phyloP scores from a whole-genome alignment of 2,797 vertebrate species.

The Sparus aurata region DNA sequence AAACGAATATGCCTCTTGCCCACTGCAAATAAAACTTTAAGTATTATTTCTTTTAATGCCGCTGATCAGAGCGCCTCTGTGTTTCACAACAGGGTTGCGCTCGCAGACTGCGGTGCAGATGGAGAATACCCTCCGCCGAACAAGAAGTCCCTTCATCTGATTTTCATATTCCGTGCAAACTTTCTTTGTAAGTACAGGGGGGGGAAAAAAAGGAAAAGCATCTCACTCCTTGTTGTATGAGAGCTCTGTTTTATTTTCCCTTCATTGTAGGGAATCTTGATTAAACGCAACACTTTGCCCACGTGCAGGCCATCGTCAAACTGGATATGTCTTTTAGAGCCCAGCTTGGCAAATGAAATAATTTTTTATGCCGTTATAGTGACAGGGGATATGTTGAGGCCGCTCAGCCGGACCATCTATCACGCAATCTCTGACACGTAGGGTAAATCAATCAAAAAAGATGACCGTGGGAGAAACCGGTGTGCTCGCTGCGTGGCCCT shows the following conservation, averaged over 20 bases:
- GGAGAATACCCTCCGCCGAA: constrained; percentile 41
- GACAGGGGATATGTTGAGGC: constrained; percentile 48
- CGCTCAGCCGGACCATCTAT: constrained; percentile 55
- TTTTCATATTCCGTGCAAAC: constrained; percentile 42
- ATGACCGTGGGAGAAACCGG: constrained; percentile 26
- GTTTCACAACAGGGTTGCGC: constrained; percentile 34
- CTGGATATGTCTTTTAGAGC: constrained; percentile 17
- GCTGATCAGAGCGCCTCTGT: constrained; percentile 31
- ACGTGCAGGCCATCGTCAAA: constrained; percentile 19
- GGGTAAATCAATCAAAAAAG: constrained; percentile 64
- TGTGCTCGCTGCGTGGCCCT: neutral
- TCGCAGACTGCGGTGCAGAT: constrained; percentile 24
- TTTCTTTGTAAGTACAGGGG: constrained; percentile 19
- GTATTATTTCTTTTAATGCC: constrained; percentile 23
- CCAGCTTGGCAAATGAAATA: constrained; percentile 50
- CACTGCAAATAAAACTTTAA: constrained; percentile 33
- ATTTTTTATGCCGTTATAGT: constrained; percentile 46
- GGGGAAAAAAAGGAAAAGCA: neutral
- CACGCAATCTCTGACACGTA: constrained; percentile 42
- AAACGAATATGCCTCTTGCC: neutral
- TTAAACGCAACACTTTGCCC: constrained; percentile 19
- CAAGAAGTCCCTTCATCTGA: constrained; percentile 36
- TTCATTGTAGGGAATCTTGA: constrained; percentile 17
- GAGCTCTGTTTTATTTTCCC: constrained; percentile 8
- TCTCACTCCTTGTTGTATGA: neutral